Conservation (phyloP, 1,140 invertebrate genomes). For the Gonatopus flavifemur region DNA sequence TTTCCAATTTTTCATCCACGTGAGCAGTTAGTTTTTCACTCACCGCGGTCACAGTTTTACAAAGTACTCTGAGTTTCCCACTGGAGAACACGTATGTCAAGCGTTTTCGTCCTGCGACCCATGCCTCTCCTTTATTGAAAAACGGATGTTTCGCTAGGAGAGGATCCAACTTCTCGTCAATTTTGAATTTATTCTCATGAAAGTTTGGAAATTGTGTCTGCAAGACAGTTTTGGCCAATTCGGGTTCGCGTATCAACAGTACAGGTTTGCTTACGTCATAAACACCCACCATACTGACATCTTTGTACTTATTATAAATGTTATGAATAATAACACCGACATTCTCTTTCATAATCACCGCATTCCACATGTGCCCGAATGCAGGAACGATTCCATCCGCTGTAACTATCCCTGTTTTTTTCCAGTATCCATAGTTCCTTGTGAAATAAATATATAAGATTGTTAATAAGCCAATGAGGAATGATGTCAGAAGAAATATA, state of each 20-base stretch:
- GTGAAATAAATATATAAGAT: no score
- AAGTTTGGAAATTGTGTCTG: constrained; percentile 39
- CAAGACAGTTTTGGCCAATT: constrained; percentile 35
- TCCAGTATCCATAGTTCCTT: no score
- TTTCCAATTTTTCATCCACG: background rate
- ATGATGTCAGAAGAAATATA: no score
- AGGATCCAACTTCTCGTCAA: constrained; percentile 21
- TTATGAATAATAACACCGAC: constrained; percentile 15
- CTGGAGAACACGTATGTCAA: constrained; percentile 15
- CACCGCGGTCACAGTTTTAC: constrained; percentile 3
- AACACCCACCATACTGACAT: constrained; percentile 31
- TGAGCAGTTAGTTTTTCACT: constrained; percentile 1
- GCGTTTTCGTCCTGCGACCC: constrained; percentile 18
- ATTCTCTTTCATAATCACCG: constrained; percentile 15
- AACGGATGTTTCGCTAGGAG: constrained; percentile 36
- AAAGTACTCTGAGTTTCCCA: constrained; percentile 21
- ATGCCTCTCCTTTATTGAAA: constrained; percentile 28
- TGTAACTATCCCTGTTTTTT: constrained; percentile 45
- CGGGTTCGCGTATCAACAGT: constrained; percentile 38
- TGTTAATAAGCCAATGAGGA: no score
- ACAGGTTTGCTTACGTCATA: constrained; percentile 26
- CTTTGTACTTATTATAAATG: constrained; percentile 19
- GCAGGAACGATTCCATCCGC: constrained; percentile 25
- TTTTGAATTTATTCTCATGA: constrained; percentile 9
- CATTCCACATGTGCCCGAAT: constrained; percentile 30